Percentiles rank a stretch among this genome's conserved stretches.
These are phyloP conservation scores for Cephus sareptanus DNA, from an alignment of 2,888 invertebrate species.

Conservation along the genomic window DNA sequence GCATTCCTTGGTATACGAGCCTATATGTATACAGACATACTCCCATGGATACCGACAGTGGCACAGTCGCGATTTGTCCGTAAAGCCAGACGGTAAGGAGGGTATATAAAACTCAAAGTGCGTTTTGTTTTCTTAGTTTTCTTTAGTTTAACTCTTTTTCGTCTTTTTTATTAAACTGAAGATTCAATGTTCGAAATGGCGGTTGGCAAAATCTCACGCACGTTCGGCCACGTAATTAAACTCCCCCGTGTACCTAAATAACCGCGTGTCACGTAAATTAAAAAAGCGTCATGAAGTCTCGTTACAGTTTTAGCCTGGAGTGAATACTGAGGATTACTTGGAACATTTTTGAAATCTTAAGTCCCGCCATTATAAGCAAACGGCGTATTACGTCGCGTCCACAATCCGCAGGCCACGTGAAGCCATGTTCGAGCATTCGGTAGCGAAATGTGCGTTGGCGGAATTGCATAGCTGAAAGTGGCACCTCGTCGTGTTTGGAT, in stretches of 20 bases:
- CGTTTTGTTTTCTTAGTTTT: neutral
- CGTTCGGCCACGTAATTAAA: neutral
- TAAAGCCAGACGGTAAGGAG: neutral
- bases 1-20: neutral
- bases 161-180: neutral
- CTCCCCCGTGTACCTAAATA: too few species aligned
- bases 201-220: neutral
- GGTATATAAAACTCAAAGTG: neutral
- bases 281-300: too few species aligned
- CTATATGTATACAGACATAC: neutral
- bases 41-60: neutral
- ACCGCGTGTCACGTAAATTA: too few species aligned
- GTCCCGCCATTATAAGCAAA: neutral
- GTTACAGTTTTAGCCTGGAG: neutral
- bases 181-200: neutral
- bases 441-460: neutral
- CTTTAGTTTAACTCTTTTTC: neutral
- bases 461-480: neutral
- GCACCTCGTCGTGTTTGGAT: conserved; percentile 43
- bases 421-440: neutral
- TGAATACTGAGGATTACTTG: neutral
- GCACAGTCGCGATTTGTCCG: neutral
- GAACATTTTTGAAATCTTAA: neutral
- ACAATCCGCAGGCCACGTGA: neutral
- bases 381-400: neutral